Percentiles rank a stretch among this genome's conserved stretches.
Conservation (phyloP, 2,797 vertebrate species). For the Macrochelys suwanniensis region DNA sequence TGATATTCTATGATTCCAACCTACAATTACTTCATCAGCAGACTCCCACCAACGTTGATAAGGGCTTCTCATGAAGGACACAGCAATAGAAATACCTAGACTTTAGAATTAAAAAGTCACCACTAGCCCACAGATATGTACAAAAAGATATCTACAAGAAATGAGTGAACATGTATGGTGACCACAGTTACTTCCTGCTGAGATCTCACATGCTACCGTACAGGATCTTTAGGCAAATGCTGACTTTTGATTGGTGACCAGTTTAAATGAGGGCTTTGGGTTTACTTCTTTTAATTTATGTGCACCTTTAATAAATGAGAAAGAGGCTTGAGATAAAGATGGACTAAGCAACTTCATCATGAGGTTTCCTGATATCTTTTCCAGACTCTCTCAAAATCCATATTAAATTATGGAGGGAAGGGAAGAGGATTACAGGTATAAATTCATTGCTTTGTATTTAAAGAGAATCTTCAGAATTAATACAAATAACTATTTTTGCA, state of each 20-base stretch:
- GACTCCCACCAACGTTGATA: not conserved
- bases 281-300: not conserved
- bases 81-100: not conserved
- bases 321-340: not conserved
- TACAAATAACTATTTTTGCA: not conserved
- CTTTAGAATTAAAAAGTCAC: not conserved
- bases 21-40: not conserved
- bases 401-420: not conserved
- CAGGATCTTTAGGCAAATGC: not conserved
- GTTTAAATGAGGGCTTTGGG: not conserved
- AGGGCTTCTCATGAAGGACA: not conserved
- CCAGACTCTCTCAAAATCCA: not conserved
- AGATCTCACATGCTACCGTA: not conserved
- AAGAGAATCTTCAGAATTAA: not conserved
- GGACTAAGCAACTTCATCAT: not conserved
- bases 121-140: not conserved
- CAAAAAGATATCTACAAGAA: not conserved
- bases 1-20: no score
- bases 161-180: not conserved
- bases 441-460: not conserved
- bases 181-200: not conserved
- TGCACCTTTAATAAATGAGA: not conserved
- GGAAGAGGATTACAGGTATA: not conserved
- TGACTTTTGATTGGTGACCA: not conserved
- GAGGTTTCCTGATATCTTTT: not conserved